Percentiles rank a stretch among this genome's conserved stretches.
Evolutionary conservation across 2,113 vertebrate genomes (phyloP).

Genomic region (Nycticebus coucang): DNA sequence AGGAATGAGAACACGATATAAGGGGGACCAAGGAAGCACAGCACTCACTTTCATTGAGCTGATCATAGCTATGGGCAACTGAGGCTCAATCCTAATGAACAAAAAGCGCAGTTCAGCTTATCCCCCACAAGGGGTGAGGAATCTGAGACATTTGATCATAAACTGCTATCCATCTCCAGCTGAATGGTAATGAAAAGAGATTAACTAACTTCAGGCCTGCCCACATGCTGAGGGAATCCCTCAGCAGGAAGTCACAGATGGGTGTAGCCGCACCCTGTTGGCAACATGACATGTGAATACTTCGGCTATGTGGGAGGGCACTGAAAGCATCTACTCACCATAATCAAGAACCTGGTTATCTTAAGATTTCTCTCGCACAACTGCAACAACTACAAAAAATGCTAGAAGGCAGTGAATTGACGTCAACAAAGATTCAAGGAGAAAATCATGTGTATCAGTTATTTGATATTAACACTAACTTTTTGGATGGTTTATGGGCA

Average conservation of each 20-base stretch:
- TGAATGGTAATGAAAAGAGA: background rate
- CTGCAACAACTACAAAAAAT: background rate
- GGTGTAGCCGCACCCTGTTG: background rate
- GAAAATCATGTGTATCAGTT: background rate
- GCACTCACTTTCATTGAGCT: background rate
- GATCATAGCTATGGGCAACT: background rate
- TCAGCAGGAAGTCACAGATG: background rate
- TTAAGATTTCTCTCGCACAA: background rate
- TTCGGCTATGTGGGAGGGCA: background rate
- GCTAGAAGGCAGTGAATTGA: background rate
- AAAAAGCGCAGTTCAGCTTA: background rate
- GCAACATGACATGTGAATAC: background rate
- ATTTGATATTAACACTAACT: background rate
- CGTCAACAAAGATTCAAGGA: background rate
- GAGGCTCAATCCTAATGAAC: background rate
- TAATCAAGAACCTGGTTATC: background rate
- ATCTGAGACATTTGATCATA: background rate
- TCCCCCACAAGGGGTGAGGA: background rate
- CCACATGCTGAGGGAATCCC: background rate
- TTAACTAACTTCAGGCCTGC: background rate
- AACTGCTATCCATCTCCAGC: background rate
- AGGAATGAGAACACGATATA: background rate
- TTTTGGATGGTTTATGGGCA: background rate
- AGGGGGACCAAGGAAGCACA: background rate
- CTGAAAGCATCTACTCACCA: background rate